A percentile compares a stretch with the other conserved stretches of the same genome.
Evolutionary conservation across 2,113 vertebrate species (phyloP).

Genomic region (Illadopsis cleaveri): DNA sequence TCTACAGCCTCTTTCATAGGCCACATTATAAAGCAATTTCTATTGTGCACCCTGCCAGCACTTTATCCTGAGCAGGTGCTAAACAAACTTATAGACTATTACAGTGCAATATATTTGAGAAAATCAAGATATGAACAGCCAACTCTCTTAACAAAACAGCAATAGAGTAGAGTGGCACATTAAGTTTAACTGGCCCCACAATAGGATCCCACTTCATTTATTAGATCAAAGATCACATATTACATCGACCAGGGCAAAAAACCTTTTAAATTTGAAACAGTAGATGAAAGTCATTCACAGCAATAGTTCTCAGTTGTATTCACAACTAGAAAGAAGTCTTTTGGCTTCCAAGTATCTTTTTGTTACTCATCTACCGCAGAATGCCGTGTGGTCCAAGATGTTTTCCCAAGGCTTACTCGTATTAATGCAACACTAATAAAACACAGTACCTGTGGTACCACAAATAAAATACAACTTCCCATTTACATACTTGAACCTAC

Average conservation of each 20-base stretch:
- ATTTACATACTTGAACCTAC: neutral
- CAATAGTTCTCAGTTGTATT: neutral
- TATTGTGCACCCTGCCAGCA: neutral
- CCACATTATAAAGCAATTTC: constrained; percentile 32
- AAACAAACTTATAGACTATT: neutral
- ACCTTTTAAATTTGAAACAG: neutral
- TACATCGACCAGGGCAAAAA: neutral
- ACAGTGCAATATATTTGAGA: neutral
- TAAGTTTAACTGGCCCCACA: neutral
- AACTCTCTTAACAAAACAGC: neutral
- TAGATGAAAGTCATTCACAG: neutral
- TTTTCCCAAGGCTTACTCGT: neutral
- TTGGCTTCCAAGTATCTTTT: neutral
- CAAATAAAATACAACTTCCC: neutral
- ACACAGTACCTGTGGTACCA: neutral
- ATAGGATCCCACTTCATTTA: neutral
- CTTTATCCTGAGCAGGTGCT: constrained; percentile 48
- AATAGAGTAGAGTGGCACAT: neutral
- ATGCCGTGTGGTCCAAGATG: neutral
- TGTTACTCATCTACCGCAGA: neutral
- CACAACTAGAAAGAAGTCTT: neutral
- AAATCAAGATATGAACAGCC: neutral
- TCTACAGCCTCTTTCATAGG: neutral
- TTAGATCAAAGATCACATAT: neutral
- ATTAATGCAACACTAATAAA: neutral